Conservation (phyloP, 2,113 vertebrate genomes). For the Tragelaphus buxtoni region DNA sequence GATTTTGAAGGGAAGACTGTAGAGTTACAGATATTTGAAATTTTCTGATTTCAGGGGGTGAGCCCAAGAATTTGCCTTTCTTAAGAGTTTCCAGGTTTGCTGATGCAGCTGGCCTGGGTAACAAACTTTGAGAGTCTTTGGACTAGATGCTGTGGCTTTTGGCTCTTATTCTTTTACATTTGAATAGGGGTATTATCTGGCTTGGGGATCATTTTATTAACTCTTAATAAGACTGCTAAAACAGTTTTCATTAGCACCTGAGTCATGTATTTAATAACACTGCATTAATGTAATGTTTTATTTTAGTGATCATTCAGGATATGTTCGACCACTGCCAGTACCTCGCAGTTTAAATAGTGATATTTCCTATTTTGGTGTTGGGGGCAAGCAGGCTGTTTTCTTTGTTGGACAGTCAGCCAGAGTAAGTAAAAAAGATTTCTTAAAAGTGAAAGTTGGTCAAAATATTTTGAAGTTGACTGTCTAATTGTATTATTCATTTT, state of each 20-base stretch:
- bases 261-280: constrained; percentile 1
- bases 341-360: constrained; percentile 96
- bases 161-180: neutral
- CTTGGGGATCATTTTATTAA: constrained; percentile 2
- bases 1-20: neutral
- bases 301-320: constrained; percentile 85
- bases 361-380: constrained; percentile 97
- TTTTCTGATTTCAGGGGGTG: neutral
- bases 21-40: neutral
- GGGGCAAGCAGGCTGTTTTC: constrained; percentile 96
- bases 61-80: neutral
- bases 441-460: neutral
- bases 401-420: constrained; percentile 91
- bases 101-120: neutral
- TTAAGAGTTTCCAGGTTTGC: neutral
- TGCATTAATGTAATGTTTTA: constrained; percentile 22
- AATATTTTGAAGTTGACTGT: constrained; percentile 30
- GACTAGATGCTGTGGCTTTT: neutral
- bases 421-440: constrained; percentile 80
- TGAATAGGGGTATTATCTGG: neutral
- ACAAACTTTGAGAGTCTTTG: neutral
- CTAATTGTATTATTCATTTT: neutral
- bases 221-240: neutral
- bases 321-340: constrained; percentile 86
- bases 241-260: neutral